These are phyloP conservation scores for Micromys minutus DNA, from an alignment of 2,113 vertebrate species.

Conservation along the genomic window DNA sequence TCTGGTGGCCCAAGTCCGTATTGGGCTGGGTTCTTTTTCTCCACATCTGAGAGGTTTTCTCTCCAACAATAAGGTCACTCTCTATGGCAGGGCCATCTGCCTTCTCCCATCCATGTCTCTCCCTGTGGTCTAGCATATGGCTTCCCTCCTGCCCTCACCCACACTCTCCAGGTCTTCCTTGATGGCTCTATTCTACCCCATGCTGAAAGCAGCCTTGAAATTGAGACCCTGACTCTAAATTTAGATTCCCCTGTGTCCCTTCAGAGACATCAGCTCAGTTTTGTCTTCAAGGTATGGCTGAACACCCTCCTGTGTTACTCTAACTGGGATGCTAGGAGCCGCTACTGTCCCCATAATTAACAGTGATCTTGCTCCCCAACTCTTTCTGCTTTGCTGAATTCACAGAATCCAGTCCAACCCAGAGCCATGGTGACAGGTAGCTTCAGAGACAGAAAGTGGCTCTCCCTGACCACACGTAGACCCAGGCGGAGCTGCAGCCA, in stretches of 20 bases:
- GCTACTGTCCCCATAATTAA: too few species aligned
- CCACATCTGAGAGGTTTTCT: not conserved
- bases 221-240: not conserved
- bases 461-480: too few species aligned
- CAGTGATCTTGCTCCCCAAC: not conserved
- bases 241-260: not conserved
- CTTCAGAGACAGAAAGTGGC: not conserved
- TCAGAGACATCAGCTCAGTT: not conserved
- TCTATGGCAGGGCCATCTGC: not conserved
- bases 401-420: not conserved
- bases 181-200: not conserved
- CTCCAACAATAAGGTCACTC: not conserved
- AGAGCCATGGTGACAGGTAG: slow-evolving; percentile 5
- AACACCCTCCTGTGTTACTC: not conserved
- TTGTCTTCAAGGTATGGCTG: not conserved
- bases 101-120: not conserved
- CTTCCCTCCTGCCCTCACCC: not conserved
- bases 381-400: not conserved
- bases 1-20: not conserved
- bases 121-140: not conserved
- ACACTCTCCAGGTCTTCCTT: not conserved
- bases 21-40: not conserved
- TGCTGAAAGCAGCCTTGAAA: not conserved
- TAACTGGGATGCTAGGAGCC: not conserved
- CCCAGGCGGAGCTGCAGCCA: not conserved